Evolutionary conservation across 2,888 invertebrate genomes (phyloP).

Genomic region (Limnephilus auricula): DNA sequence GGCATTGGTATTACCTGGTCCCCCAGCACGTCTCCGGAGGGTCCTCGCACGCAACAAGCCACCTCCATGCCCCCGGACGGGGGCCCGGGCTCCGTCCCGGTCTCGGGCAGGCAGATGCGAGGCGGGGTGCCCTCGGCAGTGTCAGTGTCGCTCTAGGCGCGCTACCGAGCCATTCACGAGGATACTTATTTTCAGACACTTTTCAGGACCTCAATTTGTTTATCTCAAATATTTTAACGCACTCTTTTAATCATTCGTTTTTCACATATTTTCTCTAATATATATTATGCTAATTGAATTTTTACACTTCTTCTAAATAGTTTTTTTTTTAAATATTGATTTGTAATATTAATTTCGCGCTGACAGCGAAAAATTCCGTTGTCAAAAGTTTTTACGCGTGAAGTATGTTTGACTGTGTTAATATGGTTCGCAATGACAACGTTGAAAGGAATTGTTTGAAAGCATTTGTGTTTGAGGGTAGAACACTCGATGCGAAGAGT

Average conservation of each 20-base stretch:
- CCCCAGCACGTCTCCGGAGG: constrained; percentile 64
- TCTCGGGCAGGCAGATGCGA: neutral
- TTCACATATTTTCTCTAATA: constrained; percentile 10
- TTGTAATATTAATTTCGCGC: neutral
- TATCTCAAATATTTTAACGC: neutral
- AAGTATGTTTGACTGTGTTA: neutral
- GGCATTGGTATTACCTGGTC: constrained; percentile 60
- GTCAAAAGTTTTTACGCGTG: neutral
- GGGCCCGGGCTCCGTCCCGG: constrained; percentile 15
- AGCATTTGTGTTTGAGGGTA: neutral
- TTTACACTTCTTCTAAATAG: neutral
- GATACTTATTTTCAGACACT: constrained; percentile 15
- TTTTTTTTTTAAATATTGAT: neutral
- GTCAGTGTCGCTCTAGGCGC: neutral
- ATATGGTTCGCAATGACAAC: neutral
- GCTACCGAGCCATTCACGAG: neutral
- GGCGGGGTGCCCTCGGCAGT: neutral
- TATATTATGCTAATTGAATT: neutral
- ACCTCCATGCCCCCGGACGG: constrained; percentile 62
- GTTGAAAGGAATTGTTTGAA: neutral
- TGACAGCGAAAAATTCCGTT: neutral
- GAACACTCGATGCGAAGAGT: neutral
- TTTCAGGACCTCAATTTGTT: constrained; percentile 3
- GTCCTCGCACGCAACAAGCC: constrained; percentile 63
- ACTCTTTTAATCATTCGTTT: neutral